Conservation (phyloP, 2,113 vertebrate genomes). For the Tyrannus savana region DNA sequence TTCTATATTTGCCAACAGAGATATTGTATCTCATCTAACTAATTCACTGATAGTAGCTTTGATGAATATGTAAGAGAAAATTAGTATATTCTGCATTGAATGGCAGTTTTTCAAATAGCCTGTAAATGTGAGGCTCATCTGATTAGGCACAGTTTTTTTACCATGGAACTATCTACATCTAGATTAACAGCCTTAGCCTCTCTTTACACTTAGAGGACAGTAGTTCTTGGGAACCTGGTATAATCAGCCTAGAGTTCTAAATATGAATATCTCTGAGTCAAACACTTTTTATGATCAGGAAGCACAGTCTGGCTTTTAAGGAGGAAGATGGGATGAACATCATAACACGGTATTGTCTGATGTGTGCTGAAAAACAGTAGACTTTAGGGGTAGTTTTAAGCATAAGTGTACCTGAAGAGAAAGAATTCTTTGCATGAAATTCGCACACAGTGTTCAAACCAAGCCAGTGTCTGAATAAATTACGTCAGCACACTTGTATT, state of each 20-base stretch:
- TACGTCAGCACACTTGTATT: not conserved
- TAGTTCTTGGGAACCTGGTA: not conserved
- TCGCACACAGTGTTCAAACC: not conserved
- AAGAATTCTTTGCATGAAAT: not conserved
- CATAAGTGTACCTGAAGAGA: not conserved
- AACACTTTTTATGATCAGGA: not conserved
- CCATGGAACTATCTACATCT: not conserved
- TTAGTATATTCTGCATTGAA: not conserved
- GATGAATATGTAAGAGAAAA: not conserved
- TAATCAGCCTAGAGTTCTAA: not conserved
- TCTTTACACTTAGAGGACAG: not conserved
- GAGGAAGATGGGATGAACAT: not conserved
- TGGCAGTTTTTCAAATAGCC: not conserved
- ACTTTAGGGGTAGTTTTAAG: not conserved
- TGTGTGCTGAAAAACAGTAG: not conserved
- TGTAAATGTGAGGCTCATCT: not conserved
- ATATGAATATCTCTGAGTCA: not conserved
- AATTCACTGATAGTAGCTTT: not conserved
- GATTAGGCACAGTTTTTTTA: not conserved
- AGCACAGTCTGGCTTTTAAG: not conserved
- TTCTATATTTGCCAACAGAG: not conserved
- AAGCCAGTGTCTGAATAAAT: not conserved
- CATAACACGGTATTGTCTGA: not conserved
- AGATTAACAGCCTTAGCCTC: not conserved
- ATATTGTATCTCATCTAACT: not conserved